phyloP scores from a whole-genome alignment of 2,888 invertebrate species.

The Cryptocheilus praepositus region DNA sequence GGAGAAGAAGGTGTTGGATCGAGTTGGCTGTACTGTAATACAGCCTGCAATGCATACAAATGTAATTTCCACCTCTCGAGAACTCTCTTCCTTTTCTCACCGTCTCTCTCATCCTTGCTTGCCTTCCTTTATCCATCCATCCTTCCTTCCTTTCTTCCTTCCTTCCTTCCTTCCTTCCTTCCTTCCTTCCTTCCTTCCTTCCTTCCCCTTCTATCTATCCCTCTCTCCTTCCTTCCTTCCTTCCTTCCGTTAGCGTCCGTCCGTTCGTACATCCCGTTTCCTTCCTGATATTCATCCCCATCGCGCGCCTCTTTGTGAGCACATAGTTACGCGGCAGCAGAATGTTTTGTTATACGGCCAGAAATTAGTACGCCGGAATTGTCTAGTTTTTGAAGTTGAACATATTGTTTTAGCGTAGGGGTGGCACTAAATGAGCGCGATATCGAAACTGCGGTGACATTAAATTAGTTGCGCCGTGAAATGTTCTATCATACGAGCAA shows the following conservation, averaged over 20 bases:
- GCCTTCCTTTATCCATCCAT: slow-evolving; percentile 33
- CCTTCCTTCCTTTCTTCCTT: slow-evolving; percentile 19
- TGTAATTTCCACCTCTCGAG: slow-evolving; percentile 61
- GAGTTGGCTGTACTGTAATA: slow-evolving; percentile 66
- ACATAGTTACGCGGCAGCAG: too few relatives aligned
- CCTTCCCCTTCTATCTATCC: slow-evolving; percentile 11
- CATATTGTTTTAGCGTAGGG: too few relatives aligned
- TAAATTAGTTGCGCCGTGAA: too few relatives aligned
- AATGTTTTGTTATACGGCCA: too few relatives aligned
- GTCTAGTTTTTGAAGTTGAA: too few relatives aligned
- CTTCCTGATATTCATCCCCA: slow-evolving; percentile 31
- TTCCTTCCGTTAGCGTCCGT: slow-evolving; percentile 28
- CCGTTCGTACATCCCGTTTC: slow-evolving; percentile 12
- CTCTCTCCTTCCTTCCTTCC: slow-evolving; percentile 5
- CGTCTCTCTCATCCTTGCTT: slow-evolving; percentile 36
- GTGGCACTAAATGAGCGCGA: too few relatives aligned
- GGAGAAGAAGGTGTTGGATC: slow-evolving; percentile 51
- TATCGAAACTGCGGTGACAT: too few relatives aligned
- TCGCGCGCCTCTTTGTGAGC: too few relatives aligned
- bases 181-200: slow-evolving; percentile 9
- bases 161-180: neutral
- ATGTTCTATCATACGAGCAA: too few relatives aligned
- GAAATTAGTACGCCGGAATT: too few relatives aligned
- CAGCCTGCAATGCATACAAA: slow-evolving; percentile 72
- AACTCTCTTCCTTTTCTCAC: slow-evolving; percentile 32